These are phyloP conservation scores for Chascanopsetta lugubris DNA, from an alignment of 2,113 vertebrate genomes.

Conservation along the genomic window DNA sequence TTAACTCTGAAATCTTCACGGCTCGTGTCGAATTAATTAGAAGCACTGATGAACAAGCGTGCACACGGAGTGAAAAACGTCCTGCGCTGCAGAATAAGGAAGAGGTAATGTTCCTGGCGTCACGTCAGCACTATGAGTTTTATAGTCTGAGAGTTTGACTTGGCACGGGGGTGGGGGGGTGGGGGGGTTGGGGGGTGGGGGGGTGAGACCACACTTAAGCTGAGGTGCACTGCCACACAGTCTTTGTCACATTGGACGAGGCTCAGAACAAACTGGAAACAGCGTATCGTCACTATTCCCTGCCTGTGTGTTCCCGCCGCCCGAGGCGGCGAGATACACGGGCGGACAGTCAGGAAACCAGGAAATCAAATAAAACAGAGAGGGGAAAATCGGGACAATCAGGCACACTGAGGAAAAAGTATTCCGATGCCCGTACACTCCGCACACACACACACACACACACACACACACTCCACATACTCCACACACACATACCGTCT, in stretches of 20 bases:
- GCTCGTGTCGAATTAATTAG: conserved; percentile 41
- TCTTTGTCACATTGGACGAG: conserved; percentile 79
- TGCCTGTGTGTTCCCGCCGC: conserved; percentile 41
- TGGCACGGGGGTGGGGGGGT: conserved; percentile 69
- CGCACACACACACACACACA: conserved; percentile 36
- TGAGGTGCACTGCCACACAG: conserved; percentile 77
- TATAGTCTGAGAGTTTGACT: conserved; percentile 79
- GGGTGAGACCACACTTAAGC: conserved; percentile 80
- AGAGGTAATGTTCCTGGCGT: conserved; percentile 82
- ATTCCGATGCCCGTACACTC: conserved; percentile 21
- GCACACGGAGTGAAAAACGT: conserved; percentile 52
- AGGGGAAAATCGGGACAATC: conserved; percentile 28
- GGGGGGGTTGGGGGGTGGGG: no score
- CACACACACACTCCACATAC: conserved; percentile 37
- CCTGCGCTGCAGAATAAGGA: conserved; percentile 70
- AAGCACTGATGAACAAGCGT: conserved; percentile 65
- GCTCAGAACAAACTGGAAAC: conserved; percentile 83
- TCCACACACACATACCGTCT: conserved; percentile 86
- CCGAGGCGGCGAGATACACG: conserved; percentile 42
- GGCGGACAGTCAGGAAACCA: conserved; percentile 28
- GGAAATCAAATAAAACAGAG: conserved; percentile 20
- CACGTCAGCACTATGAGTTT: conserved; percentile 73
- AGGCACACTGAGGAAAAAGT: conserved; percentile 17
- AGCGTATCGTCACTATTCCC: conserved; percentile 76
- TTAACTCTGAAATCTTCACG: background rate